These are phyloP conservation scores for Ceyx cyanopectus DNA, from an alignment of 2,113 vertebrate species.

Conservation along the genomic window DNA sequence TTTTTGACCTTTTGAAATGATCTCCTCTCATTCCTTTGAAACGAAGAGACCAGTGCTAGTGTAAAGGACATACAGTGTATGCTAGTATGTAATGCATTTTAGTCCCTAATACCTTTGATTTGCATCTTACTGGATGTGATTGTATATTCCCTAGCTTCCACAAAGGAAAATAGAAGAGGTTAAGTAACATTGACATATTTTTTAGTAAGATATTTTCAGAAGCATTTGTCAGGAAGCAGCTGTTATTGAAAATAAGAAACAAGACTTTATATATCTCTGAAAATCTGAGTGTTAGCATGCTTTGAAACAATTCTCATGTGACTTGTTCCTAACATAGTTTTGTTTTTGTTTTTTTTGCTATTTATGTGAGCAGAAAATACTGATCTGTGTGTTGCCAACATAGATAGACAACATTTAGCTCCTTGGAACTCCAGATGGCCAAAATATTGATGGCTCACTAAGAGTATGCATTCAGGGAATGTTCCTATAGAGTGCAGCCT, in stretches of 20 bases:
- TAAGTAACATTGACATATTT: background rate
- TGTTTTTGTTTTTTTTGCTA: background rate
- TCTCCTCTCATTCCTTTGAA: background rate
- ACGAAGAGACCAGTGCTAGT: background rate
- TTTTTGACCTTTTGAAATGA: background rate
- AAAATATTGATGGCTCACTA: background rate
- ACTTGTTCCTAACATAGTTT: background rate
- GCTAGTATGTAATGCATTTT: background rate
- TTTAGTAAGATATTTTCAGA: background rate
- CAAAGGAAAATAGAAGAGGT: background rate
- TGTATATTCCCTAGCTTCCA: background rate
- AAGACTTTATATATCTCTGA: background rate
- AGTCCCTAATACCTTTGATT: background rate
- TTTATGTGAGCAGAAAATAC: background rate
- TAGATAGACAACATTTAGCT: background rate
- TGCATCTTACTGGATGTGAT: background rate
- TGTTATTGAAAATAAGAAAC: background rate
- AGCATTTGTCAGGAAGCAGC: background rate
- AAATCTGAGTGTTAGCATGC: background rate
- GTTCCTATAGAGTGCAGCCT: background rate
- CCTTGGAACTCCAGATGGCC: background rate
- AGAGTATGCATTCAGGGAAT: background rate
- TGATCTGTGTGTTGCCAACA: background rate
- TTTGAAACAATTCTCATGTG: background rate
- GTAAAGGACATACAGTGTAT: background rate